A percentile compares a stretch with the other conserved stretches of the same genome.
Evolutionary conservation across 2,113 vertebrate genomes (phyloP).

Genomic region (Porphyrio hochstetteri): DNA sequence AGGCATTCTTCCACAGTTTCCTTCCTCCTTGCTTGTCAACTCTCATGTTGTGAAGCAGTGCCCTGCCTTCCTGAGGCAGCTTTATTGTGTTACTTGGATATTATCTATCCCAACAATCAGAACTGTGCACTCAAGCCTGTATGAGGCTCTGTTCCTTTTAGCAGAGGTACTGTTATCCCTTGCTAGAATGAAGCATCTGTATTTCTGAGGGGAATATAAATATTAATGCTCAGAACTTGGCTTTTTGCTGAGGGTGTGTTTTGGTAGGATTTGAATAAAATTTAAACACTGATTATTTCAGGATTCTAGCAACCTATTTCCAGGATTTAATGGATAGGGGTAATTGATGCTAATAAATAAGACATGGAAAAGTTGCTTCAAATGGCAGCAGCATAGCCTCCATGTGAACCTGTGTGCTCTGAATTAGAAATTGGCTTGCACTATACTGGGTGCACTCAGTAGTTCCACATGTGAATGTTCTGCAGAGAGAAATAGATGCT

Average conservation of each 20-base stretch:
- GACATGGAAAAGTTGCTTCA: not conserved
- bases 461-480: not conserved
- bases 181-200: not conserved
- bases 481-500: not conserved
- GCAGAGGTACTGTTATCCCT: not conserved
- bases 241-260: not conserved
- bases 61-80: not conserved
- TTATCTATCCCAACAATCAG: not conserved
- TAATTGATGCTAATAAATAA: not conserved
- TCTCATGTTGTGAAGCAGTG: not conserved
- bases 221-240: not conserved
- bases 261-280: not conserved
- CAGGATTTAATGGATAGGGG: not conserved
- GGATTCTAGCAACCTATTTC: not conserved
- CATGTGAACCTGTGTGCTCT: not conserved
- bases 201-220: not conserved
- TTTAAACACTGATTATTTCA: not conserved
- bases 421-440: not conserved
- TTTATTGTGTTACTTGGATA: not conserved
- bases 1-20: not conserved
- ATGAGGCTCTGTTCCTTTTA: not conserved
- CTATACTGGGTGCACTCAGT: not conserved
- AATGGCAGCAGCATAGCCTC: not conserved
- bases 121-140: not conserved
- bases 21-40: not conserved